phyloP scores from a whole-genome alignment of 2,888 invertebrate genomes.

The Glomeris marginata region DNA sequence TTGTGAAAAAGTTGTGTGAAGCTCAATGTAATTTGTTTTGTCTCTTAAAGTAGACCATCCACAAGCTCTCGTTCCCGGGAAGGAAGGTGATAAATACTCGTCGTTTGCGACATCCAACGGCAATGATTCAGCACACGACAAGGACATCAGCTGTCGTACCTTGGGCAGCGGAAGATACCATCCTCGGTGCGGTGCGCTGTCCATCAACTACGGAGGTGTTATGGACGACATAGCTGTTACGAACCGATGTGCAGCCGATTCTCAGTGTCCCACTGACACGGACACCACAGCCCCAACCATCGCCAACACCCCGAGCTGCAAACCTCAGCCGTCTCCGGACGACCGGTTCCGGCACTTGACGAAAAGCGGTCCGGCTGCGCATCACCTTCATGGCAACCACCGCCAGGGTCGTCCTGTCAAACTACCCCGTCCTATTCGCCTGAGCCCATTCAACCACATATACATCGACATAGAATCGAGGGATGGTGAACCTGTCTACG shows the following conservation, averaged over 20 bases:
- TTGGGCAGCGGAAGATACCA: too few species aligned
- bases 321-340: constrained; percentile 5
- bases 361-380: constrained; percentile 28
- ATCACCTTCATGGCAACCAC: constrained; percentile 26
- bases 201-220: constrained; percentile 13
- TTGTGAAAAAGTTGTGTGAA: too few species aligned
- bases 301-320: constrained; percentile 11
- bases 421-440: constrained; percentile 27
- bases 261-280: constrained; percentile 4
- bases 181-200: constrained; percentile 32
- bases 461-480: constrained; percentile 57
- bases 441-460: constrained; percentile 53
- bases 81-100: constrained; percentile 13
- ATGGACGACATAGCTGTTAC: constrained; percentile 14
- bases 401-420: constrained; percentile 14
- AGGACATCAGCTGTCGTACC: constrained; percentile 30
- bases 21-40: too few species aligned
- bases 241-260: constrained; percentile 12
- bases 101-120: constrained; percentile 14
- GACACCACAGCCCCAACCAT: constrained; percentile 4
- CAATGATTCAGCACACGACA: constrained; percentile 44
- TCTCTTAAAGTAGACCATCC: too few species aligned
- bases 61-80: constrained; percentile 7
- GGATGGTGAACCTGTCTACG: constrained; percentile 57
- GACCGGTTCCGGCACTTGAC: constrained; percentile 13